Evolutionary conservation across 2,797 vertebrate species (phyloP).

Genomic region (Moxostoma hubbsi): DNA sequence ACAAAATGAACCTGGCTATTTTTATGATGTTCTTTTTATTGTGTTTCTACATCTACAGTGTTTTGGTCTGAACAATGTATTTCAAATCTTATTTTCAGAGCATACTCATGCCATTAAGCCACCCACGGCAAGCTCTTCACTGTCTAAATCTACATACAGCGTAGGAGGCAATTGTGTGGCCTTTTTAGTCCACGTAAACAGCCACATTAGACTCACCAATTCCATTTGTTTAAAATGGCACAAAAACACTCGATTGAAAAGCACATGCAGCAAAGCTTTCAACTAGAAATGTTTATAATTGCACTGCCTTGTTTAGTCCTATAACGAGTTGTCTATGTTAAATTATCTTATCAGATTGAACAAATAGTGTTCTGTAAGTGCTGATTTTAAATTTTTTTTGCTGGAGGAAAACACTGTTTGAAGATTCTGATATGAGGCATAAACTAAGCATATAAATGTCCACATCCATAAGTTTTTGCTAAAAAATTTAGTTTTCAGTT

Average conservation of each 20-base stretch:
- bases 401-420: no score
- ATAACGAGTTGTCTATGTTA: neutral
- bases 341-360: neutral
- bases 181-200: conserved; percentile 63
- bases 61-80: neutral
- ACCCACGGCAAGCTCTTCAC: conserved; percentile 70
- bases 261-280: conserved; percentile 10
- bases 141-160: conserved; percentile 71
- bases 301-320: neutral
- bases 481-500: no score
- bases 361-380: no score
- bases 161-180: conserved; percentile 78
- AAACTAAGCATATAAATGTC: no score
- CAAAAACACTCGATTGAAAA: conserved; percentile 23
- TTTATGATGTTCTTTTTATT: neutral
- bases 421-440: no score
- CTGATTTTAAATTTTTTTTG: neutral
- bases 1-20: conserved; percentile 4
- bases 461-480: no score
- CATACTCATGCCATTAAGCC: conserved; percentile 70
- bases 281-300: neutral
- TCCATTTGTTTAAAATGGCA: conserved; percentile 47
- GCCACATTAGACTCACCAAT: conserved; percentile 54
- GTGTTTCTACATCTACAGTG: neutral
- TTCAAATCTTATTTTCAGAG: conserved; percentile 43